Conservation (phyloP, 2,888 invertebrate genomes). For the Molorchus minor region DNA sequence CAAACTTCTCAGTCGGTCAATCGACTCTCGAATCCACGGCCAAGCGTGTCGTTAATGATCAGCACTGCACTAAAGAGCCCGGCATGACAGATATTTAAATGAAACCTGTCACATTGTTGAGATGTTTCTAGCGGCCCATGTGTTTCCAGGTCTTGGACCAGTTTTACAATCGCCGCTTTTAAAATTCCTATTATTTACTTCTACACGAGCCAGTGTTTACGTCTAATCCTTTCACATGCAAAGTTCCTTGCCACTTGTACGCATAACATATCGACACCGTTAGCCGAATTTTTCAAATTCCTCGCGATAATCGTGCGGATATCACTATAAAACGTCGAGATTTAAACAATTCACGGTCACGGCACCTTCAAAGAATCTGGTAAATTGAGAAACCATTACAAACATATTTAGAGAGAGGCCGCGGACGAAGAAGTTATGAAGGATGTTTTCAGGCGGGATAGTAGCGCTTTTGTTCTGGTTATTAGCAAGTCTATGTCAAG, state of each 20-base stretch:
- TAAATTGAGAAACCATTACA: conserved; percentile 60
- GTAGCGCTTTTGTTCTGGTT: conserved; percentile 58
- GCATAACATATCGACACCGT: background rate
- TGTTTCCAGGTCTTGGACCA: conserved; percentile 46
- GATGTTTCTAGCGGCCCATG: conserved; percentile 49
- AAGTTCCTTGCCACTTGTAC: background rate
- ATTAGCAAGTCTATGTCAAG: conserved; percentile 52
- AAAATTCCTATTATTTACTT: conserved; percentile 50
- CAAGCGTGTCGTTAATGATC: conserved; percentile 18
- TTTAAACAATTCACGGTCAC: conserved; percentile 21
- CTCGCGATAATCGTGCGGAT: background rate
- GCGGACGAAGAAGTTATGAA: conserved; percentile 44
- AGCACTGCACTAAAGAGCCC: conserved; percentile 32
- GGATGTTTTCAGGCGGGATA: conserved; percentile 56
- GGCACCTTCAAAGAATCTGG: conserved; percentile 50
- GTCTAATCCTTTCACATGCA: conserved; percentile 9
- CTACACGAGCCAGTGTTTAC: conserved; percentile 21
- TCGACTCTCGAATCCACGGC: conserved; percentile 2
- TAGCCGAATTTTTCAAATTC: background rate
- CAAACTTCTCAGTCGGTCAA: conserved; percentile 13
- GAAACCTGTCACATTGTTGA: conserved; percentile 54
- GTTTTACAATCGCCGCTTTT: conserved; percentile 48
- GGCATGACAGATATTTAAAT: conserved; percentile 49
- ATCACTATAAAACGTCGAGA: conserved; percentile 15
- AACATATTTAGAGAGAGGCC: conserved; percentile 55